Evolutionary conservation across 2,888 invertebrate species (phyloP), one percentile per base, ranked within the genome.

Genomic region (Drosophila meridiana): DNA sequence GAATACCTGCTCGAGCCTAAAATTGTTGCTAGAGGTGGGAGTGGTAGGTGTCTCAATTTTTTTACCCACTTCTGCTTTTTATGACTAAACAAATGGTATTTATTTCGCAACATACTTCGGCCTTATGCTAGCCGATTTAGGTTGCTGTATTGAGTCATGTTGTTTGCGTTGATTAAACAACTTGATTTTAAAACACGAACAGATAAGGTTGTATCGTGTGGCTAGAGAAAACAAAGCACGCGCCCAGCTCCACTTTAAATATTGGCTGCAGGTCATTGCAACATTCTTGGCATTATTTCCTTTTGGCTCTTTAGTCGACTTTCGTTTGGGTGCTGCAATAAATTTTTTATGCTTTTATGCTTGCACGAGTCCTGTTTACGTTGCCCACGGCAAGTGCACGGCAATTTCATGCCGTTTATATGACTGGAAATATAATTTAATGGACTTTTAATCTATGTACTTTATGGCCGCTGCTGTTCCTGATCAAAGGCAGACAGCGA

Each of bases 391-490:
- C 77, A 71, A 66, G 61, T 84, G 73, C 64, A 69, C 80, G 72
- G 68, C 47, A 80, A 77, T 70, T 87, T 76, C 76, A 82, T 82
- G 76, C 55, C 78, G 73, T 88, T 87, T 78, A 88, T 83, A 74
- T 83, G 71, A 73, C 76, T 69, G 53, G 59, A 64, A 87, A 83
- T 68, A 70, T 75, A 83, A 83, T 88, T 89, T 89, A 80, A 87
- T 87, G 82, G 82, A 80, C 82, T 84, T 90, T 87, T 82, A 90
- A 87, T 90, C 87, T 87, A 76, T 87, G 77, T 80, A 57, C 73
- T 82, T 78, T 84, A 61, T 71, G 52, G 71, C 61, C 36, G 45
- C 56, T 57, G 60, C 47, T 68, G 68, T 34, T 42, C 28, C 50
- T 69, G 84, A 90, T 87, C 87, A 87, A 87, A 87, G 73, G 58